Evolutionary conservation across 2,888 invertebrate genomes (phyloP), one percentile per base, ranked within the genome.

Genomic region (Leptopterna dolabrata): DNA sequence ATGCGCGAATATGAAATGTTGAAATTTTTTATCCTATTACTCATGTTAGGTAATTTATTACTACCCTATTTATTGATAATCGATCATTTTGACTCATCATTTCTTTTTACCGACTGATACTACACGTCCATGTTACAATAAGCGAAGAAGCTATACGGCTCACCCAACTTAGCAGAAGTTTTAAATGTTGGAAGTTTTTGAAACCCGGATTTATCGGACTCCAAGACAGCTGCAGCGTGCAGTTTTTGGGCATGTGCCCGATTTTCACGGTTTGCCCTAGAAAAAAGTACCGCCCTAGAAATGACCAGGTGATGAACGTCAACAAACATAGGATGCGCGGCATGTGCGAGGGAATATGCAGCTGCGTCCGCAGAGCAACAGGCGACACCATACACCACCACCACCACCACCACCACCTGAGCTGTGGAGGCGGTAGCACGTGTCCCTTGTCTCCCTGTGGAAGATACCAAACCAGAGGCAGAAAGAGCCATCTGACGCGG

Each of bases 321-420:
- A 63, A 63, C 63, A 63, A 63, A 63, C 63, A 63, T 63, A 63
- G 63, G 63, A 63, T 24, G 24, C 19, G 19, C 19, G 19, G 63
- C 63, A 63, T 63, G 63, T 63, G 63, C 63, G 27, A 9, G 24
- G 63, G 19, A 51, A 24, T 63, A 7, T 63, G 63, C 63, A 63
- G 63, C 63, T 63, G 63, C 63, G 63, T 63, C 63, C 63, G 63
- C 27, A 19, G 24, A 63, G 63, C 63, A 63, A 63, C 63, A 63
- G 63, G 63, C 63, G 63, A 63, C 63, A 63, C 63, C 63, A 63
- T 63, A 63, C 63, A 63, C 63, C 63, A 55, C 55, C n/a, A n/a
- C n/a, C n/a, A n/a, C n/a, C n/a, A n/a, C n/a, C n/a, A n/a, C n/a
- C 55, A 55, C 55, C 55, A 63, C 63, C 55, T 55, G 19, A 55